Percentiles rank a stretch among this genome's conserved stretches.
phyloP scores from a whole-genome alignment of 2,113 vertebrate species.

The Delphinus delphis region DNA sequence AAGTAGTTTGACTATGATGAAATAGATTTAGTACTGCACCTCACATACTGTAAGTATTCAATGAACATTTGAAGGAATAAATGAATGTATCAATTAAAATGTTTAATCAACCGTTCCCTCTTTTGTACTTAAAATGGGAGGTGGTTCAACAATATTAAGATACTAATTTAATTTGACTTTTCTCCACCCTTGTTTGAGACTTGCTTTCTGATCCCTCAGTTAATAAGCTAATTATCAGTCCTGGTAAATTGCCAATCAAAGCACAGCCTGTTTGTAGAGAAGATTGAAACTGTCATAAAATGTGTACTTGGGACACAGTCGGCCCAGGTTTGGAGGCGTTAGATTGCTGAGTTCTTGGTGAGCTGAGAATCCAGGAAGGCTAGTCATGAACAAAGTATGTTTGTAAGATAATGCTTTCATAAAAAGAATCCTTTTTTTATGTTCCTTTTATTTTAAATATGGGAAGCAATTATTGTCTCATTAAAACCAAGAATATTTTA shows the following conservation, averaged over 20 bases:
- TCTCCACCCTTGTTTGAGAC: background rate
- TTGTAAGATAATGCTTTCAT: background rate
- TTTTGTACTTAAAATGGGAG: background rate
- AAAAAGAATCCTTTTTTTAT: background rate
- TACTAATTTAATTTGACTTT: constrained; percentile 1
- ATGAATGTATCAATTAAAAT: background rate
- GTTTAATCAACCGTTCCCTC: background rate
- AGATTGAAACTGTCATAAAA: background rate
- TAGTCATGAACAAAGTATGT: background rate
- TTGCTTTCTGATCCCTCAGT: background rate
- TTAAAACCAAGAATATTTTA: background rate
- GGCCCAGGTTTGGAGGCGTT: background rate
- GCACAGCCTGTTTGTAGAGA: background rate
- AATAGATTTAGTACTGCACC: background rate
- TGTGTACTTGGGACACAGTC: fast-evolving
- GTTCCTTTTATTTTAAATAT: background rate
- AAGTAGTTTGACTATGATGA: background rate
- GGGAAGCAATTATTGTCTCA: background rate
- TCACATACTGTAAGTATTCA: background rate
- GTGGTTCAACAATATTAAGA: background rate
- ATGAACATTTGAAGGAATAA: background rate
- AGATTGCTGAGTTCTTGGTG: background rate
- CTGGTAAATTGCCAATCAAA: background rate
- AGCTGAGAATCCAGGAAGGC: background rate
- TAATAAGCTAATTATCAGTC: background rate